phyloP scores from a whole-genome alignment of 2,113 vertebrate species.

The Vulpes ferrilata region DNA sequence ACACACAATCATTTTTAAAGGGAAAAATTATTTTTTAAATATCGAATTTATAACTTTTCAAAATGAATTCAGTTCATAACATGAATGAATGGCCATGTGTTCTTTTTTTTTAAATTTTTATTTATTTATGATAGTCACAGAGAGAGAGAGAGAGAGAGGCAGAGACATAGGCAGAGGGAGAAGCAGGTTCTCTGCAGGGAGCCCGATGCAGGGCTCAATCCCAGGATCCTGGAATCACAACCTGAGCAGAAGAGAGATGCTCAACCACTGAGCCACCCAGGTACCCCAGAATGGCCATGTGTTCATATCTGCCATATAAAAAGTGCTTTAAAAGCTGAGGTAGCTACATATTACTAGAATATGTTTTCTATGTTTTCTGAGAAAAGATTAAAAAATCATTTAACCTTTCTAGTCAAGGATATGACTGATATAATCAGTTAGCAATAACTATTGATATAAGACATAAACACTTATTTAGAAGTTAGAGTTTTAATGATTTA shows the following conservation, averaged over 20 bases:
- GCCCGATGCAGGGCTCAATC: no score
- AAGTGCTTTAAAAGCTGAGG: neutral
- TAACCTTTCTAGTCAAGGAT: neutral
- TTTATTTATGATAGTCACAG: no score
- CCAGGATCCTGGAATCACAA: no score
- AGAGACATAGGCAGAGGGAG: no score
- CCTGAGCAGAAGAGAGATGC: no score
- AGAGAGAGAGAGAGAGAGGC: no score
- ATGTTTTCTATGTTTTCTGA: slow-evolving; percentile 29
- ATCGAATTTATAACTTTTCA: slow-evolving; percentile 1
- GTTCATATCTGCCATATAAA: neutral
- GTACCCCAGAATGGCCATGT: neutral
- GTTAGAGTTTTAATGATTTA: slow-evolving; percentile 11
- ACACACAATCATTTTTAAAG: neutral
- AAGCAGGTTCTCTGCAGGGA: no score
- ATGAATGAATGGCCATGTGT: neutral
- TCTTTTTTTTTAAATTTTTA: neutral
- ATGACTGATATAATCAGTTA: neutral
- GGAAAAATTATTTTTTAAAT: neutral
- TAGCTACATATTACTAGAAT: neutral
- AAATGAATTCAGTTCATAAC: neutral
- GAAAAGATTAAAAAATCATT: neutral
- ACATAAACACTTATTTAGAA: neutral
- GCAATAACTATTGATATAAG: slow-evolving; percentile 25
- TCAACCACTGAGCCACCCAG: no score